Conservation (phyloP, 2,113 vertebrate species). For the Nycticorax nycticorax region DNA sequence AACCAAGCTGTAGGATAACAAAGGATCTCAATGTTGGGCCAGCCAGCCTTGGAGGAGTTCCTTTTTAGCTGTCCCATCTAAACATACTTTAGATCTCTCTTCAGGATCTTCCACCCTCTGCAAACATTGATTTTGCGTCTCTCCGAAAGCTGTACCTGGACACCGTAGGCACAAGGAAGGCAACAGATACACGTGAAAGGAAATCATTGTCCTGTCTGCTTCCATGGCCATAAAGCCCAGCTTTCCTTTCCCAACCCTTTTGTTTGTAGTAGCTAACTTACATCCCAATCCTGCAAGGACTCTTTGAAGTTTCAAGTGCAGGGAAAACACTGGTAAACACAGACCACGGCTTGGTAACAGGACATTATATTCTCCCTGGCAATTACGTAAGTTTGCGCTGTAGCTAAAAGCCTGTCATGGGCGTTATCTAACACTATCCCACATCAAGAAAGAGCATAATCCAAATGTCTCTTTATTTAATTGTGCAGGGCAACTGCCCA, state of each 20-base stretch:
- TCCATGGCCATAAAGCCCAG: not conserved
- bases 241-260: conserved; percentile 31
- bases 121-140: not conserved
- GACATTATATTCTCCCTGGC: not conserved
- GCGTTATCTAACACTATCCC: conserved; percentile 32
- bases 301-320: conserved; percentile 58
- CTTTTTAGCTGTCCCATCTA: not conserved
- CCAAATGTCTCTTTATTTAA: conserved; percentile 60
- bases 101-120: not conserved
- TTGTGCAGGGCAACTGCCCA: conserved; percentile 56
- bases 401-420: conserved; percentile 16
- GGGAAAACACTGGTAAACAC: conserved; percentile 48
- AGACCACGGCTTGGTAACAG: conserved; percentile 3
- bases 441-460: conserved; percentile 45
- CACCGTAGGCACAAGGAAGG: not conserved
- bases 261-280: conserved; percentile 54
- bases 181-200: conserved; percentile 14
- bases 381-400: not conserved
- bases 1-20: not conserved
- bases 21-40: not conserved
- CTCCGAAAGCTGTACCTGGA: not conserved
- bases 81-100: not conserved
- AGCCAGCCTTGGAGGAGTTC: not conserved
- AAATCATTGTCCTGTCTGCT: conserved; percentile 25
- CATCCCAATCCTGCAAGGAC: not conserved